Percentiles rank a stretch among this genome's conserved stretches.
Evolutionary conservation across 2,888 invertebrate genomes (phyloP).

Genomic region (Andricus quercusramuli): DNA sequence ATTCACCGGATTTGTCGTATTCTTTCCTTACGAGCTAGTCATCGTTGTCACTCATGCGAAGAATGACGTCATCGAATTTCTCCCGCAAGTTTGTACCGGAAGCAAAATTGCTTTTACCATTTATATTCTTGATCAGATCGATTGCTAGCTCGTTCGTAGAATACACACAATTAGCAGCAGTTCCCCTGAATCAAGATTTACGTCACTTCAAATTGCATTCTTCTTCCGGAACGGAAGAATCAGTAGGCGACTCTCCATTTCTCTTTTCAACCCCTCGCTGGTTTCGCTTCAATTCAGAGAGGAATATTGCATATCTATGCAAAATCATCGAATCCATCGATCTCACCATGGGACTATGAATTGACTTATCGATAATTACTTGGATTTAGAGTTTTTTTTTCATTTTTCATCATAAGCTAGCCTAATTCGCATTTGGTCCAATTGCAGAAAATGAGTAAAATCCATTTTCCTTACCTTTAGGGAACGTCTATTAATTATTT

Average conservation of each 20-base stretch:
- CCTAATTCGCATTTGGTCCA: not conserved
- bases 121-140: slow-evolving; percentile 21
- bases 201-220: slow-evolving; percentile 57
- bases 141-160: slow-evolving; percentile 46
- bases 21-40: not conserved
- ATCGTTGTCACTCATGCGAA: slow-evolving; percentile 18
- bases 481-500: too few species aligned
- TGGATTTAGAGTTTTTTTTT: not conserved
- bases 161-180: slow-evolving; percentile 51
- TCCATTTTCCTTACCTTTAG: not conserved
- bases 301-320: slow-evolving; percentile 46
- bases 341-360: not conserved
- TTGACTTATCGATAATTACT: not conserved
- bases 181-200: slow-evolving; percentile 53
- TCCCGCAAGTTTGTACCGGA: slow-evolving; percentile 7
- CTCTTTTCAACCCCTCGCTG: slow-evolving; percentile 49
- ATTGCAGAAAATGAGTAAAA: not conserved
- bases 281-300: slow-evolving; percentile 33
- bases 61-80: slow-evolving; percentile 16
- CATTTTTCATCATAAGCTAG: not conserved
- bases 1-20: slow-evolving; percentile 4
- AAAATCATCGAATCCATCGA: slow-evolving; percentile 43
- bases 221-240: slow-evolving; percentile 53
- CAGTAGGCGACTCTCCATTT: slow-evolving; percentile 48
- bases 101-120: slow-evolving; percentile 5